Conservation (phyloP, 2,797 vertebrate genomes). For the Catostomus latipinnis region DNA sequence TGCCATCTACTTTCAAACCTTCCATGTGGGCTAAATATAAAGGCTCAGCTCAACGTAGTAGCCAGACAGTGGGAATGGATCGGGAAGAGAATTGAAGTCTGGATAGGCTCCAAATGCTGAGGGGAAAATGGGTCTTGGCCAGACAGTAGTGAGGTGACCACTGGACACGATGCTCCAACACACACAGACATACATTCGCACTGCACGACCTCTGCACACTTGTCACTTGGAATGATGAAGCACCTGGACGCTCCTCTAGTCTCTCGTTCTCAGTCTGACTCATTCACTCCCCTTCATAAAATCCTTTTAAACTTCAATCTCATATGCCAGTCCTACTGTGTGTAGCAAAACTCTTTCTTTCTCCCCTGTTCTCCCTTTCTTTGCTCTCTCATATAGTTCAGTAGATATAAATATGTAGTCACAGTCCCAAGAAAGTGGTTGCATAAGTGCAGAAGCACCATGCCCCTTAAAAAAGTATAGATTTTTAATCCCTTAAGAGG, state of each 20-base stretch:
- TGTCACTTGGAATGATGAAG: conserved; percentile 78
- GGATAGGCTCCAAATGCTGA: conserved; percentile 73
- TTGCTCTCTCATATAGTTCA: background rate
- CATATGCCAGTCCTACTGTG: conserved; percentile 22
- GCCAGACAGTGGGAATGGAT: conserved; percentile 30
- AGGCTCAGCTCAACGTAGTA: conserved; percentile 26
- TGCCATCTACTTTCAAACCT: background rate
- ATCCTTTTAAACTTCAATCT: conserved; percentile 33
- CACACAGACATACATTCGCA: conserved; percentile 42
- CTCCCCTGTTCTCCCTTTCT: conserved; percentile 39
- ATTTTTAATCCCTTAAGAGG: no score
- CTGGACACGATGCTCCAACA: conserved; percentile 55
- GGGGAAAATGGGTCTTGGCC: conserved; percentile 76
- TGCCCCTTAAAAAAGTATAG: no score
- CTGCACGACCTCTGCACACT: conserved; percentile 68
- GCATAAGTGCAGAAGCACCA: no score
- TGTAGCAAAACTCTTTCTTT: conserved; percentile 49
- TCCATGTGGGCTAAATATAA: conserved; percentile 1
- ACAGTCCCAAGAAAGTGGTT: no score
- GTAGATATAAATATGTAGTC: no score
- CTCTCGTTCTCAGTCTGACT: conserved; percentile 46
- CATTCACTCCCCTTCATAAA: conserved; percentile 44
- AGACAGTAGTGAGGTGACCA: conserved; percentile 78
- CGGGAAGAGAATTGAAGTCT: conserved; percentile 52
- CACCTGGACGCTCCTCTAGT: conserved; percentile 64